Evolutionary conservation across 2,113 vertebrate genomes (phyloP).

Genomic region (Triplophysa rosa): DNA sequence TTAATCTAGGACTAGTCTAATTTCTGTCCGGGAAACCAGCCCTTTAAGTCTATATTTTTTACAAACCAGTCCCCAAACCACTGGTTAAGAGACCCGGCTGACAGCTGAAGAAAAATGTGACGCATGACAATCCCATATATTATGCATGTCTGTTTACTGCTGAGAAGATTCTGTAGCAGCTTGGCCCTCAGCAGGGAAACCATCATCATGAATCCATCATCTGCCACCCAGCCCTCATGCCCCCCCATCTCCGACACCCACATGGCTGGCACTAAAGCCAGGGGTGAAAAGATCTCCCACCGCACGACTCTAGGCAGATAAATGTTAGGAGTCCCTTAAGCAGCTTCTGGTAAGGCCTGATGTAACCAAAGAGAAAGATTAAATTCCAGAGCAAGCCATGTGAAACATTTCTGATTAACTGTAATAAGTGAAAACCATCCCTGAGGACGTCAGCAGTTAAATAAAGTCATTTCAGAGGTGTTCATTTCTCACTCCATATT

Average conservation of each 20-base stretch:
- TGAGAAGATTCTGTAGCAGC: constrained; percentile 60
- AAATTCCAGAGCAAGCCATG: constrained; percentile 14
- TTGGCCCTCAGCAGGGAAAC: constrained; percentile 59
- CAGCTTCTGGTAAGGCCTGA: neutral
- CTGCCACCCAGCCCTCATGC: constrained; percentile 33
- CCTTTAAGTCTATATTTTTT: neutral
- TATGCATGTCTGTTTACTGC: constrained; percentile 49
- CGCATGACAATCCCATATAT: constrained; percentile 31
- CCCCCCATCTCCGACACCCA: neutral
- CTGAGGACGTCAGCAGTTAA: constrained; percentile 26
- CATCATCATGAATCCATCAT: constrained; percentile 29
- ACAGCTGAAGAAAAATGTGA: neutral
- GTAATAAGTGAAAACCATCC: constrained; percentile 32
- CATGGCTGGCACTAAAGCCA: neutral
- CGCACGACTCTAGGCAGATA: neutral
- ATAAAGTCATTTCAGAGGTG: constrained; percentile 23
- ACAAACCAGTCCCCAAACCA: neutral
- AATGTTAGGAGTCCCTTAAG: constrained; percentile 8
- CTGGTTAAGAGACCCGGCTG: neutral
- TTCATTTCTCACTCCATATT: constrained; percentile 8
- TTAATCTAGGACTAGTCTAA: no score
- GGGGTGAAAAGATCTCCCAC: constrained; percentile 1
- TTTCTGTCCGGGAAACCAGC: no score
- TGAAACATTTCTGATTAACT: constrained; percentile 32
- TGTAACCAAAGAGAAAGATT: constrained; percentile 4